Conservation (phyloP, 2,888 invertebrate genomes). For the Ophonus ardosiacus region DNA sequence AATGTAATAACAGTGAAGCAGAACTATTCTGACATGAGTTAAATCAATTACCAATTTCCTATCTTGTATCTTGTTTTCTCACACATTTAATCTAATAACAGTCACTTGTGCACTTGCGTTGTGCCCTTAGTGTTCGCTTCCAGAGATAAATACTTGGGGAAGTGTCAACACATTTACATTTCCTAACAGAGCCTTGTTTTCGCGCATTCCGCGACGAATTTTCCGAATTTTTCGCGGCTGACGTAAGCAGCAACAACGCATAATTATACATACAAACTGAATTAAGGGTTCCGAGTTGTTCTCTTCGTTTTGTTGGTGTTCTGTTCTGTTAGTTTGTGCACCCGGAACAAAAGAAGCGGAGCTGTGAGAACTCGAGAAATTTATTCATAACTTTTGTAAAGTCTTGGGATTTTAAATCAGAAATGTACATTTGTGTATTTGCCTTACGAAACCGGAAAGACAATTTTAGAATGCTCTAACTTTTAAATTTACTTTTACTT, state of each 20-base stretch:
- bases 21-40: not conserved
- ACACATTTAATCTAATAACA: constrained; percentile 55
- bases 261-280: constrained; percentile 61
- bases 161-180: constrained; percentile 58
- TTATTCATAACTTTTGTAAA: constrained; percentile 44
- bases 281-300: constrained; percentile 45
- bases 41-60: constrained; percentile 29
- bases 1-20: not conserved
- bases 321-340: constrained; percentile 13
- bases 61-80: constrained; percentile 44
- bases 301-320: constrained; percentile 34
- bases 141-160: constrained; percentile 53
- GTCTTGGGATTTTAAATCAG: constrained; percentile 24
- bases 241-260: constrained; percentile 57
- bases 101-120: not conserved
- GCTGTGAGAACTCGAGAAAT: not conserved
- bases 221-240: constrained; percentile 36
- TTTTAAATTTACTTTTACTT: not conserved
- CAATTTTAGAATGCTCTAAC: not conserved
- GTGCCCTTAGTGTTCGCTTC: not conserved
- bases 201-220: constrained; percentile 31
- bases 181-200: constrained; percentile 22
- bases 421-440: constrained; percentile 36
- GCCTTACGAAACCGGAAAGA: not conserved
- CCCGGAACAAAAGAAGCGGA: constrained; percentile 1